Conservation (phyloP, 2,797 vertebrate genomes). For the Botia kubotai region DNA sequence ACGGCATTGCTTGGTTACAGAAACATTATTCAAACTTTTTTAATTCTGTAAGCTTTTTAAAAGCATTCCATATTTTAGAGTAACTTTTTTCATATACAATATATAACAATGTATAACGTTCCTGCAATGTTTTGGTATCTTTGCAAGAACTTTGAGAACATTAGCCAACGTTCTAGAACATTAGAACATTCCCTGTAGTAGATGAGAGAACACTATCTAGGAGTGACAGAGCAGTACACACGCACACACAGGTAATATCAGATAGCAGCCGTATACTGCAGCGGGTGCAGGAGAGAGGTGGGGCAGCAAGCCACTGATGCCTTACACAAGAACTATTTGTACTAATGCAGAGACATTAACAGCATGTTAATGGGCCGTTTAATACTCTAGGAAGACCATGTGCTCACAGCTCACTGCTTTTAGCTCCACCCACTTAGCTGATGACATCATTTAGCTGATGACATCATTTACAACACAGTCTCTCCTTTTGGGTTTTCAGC, state of each 20-base stretch:
- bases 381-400: conserved; percentile 25
- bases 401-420: neutral
- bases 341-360: conserved; percentile 16
- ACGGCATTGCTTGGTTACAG: no score
- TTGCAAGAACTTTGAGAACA: no score
- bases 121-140: no score
- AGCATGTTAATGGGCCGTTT: conserved; percentile 12
- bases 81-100: no score
- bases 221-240: neutral
- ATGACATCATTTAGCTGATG: neutral
- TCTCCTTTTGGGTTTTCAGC: neutral
- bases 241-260: conserved; percentile 24
- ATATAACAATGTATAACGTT: no score
- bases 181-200: neutral
- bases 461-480: neutral
- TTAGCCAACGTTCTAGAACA: no score
- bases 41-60: no score
- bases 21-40: no score
- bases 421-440: neutral
- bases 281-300: conserved; percentile 22
- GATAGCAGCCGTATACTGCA: conserved; percentile 45
- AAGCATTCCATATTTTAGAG: no score
- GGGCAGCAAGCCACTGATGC: neutral
- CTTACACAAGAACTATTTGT: conserved; percentile 15
- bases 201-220: neutral